A percentile compares a stretch with the other conserved stretches of the same genome.
Conservation (phyloP, 2,888 invertebrate species). For the Chelonus formosanus region DNA sequence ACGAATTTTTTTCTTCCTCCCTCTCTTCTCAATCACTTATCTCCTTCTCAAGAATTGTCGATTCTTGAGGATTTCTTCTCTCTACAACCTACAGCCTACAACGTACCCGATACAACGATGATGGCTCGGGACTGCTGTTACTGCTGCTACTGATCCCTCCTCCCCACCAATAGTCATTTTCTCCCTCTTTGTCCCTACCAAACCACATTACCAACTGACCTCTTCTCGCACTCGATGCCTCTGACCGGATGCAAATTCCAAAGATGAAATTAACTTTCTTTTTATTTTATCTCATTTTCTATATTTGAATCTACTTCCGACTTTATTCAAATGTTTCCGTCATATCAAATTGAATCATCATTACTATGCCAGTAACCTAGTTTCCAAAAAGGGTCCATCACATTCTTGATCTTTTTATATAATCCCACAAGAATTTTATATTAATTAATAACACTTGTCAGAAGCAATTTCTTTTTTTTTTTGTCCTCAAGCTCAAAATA, state of each 20-base stretch:
- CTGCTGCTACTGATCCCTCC: slow-evolving; percentile 17
- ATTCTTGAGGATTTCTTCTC: slow-evolving; percentile 6
- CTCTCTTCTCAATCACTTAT: slow-evolving; percentile 8
- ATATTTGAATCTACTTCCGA: neutral
- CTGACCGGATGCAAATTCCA: slow-evolving; percentile 33
- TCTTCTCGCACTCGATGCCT: slow-evolving; percentile 4
- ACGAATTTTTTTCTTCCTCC: slow-evolving; percentile 5
- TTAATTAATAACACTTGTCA: too few relatives aligned
- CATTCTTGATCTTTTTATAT: too few relatives aligned
- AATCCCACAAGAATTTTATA: too few relatives aligned
- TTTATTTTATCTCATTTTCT: slow-evolving; percentile 4
- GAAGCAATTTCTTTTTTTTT: too few relatives aligned
- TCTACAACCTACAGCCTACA: neutral
- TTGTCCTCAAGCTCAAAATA: too few relatives aligned
- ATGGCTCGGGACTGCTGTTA: slow-evolving; percentile 11
- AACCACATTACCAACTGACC: slow-evolving; percentile 8
- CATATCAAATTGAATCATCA: too few relatives aligned
- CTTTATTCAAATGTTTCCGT: neutral
- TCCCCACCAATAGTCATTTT: neutral
- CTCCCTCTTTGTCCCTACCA: slow-evolving; percentile 18
- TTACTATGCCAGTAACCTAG: too few relatives aligned
- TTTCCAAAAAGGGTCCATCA: too few relatives aligned
- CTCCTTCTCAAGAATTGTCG: neutral
- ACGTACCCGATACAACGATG: slow-evolving; percentile 7
- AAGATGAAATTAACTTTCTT: slow-evolving; percentile 34